Evolutionary conservation across 2,113 vertebrate species (phyloP).

Genomic region (Saguinus midas): DNA sequence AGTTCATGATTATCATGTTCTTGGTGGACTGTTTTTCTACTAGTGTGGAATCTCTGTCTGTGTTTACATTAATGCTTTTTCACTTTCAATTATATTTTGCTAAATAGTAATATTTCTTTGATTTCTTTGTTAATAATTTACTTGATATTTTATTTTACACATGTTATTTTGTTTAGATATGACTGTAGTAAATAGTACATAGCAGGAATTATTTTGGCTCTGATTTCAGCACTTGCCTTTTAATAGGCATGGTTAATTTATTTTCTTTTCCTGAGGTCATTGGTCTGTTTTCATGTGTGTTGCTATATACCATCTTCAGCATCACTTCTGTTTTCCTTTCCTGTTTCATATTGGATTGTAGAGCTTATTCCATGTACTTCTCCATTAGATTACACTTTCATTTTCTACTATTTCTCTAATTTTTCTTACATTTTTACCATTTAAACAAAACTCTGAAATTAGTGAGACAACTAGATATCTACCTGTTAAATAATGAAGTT

Average conservation of each 20-base stretch:
- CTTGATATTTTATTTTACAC: background rate
- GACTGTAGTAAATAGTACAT: background rate
- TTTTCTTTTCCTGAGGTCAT: background rate
- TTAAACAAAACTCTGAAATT: conserved; percentile 2
- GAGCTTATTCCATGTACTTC: background rate
- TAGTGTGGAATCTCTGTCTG: background rate
- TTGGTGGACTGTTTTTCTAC: background rate
- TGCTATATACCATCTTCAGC: background rate
- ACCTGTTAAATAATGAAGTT: background rate
- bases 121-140: background rate
- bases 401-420: background rate
- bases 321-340: background rate
- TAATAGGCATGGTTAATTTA: background rate
- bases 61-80: background rate
- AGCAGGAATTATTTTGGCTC: background rate
- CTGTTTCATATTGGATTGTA: background rate
- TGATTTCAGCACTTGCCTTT: background rate
- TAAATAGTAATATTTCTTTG: background rate
- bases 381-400: background rate
- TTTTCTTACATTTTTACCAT: background rate
- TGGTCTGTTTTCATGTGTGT: background rate
- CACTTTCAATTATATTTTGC: background rate
- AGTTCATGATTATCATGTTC: background rate
- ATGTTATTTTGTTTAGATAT: background rate
- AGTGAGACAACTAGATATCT: background rate